Conservation (phyloP, 2,797 vertebrate genomes). For the Iguana delicatissima region DNA sequence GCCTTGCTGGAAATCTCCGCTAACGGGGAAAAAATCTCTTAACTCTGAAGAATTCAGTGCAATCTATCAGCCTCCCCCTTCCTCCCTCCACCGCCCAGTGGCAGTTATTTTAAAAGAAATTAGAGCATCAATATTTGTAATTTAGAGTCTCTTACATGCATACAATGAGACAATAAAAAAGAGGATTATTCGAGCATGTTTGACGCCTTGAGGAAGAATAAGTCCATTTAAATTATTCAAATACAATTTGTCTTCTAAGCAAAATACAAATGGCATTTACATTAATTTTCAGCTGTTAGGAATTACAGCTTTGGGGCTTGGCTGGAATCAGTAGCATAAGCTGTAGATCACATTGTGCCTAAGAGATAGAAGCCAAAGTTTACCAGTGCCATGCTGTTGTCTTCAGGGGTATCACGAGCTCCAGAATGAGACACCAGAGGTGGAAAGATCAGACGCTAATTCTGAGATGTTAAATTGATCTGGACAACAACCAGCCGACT, state of each 20-base stretch:
- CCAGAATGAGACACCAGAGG: not conserved
- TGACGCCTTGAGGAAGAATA: constrained; percentile 52
- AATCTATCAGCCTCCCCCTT: not conserved
- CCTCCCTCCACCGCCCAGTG: not conserved
- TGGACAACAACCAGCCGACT: not conserved
- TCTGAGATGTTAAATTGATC: not conserved
- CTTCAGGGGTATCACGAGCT: no score
- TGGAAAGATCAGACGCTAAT: not conserved
- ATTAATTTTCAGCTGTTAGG: constrained; percentile 49
- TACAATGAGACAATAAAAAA: constrained; percentile 49
- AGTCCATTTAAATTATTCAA: constrained; percentile 67
- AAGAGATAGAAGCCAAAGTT: not conserved
- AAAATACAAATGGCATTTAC: constrained; percentile 2
- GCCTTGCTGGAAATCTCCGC: not conserved
- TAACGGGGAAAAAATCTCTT: constrained; percentile 8
- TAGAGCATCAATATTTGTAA: constrained; percentile 28
- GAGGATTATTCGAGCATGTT: constrained; percentile 42
- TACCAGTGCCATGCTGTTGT: not conserved
- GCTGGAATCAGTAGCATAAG: not conserved
- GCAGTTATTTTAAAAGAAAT: constrained; percentile 49
- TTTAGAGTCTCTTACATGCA: constrained; percentile 28
- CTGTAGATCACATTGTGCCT: not conserved
- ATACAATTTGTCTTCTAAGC: constrained; percentile 48
- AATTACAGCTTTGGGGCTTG: constrained; percentile 53
- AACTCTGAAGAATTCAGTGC: constrained; percentile 8